A percentile compares a stretch with the other conserved stretches of the same genome.
phyloP scores from a whole-genome alignment of 2,888 invertebrate genomes.

The Drosophila paranaensis region DNA sequence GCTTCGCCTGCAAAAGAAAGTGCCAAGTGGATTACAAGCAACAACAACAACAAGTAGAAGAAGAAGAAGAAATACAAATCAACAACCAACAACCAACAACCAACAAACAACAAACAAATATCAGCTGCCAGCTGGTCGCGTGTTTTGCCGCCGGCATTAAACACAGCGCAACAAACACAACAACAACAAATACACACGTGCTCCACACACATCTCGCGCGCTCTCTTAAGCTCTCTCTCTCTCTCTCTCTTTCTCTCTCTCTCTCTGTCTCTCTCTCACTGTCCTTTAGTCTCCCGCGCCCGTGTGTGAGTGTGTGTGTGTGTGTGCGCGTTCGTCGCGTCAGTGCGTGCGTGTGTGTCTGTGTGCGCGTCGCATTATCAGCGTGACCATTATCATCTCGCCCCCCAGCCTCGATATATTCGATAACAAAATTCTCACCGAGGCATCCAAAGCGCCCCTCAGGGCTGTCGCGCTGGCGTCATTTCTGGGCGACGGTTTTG shows the following conservation, averaged over 20 bases:
- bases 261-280: neutral
- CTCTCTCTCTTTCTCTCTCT: neutral
- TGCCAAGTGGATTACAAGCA: conserved; percentile 47
- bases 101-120: conserved; percentile 24
- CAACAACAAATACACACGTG: conserved; percentile 65
- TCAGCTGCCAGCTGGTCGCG: conserved; percentile 53
- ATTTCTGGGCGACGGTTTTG: conserved; percentile 85
- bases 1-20: conserved; percentile 18
- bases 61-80: conserved; percentile 20
- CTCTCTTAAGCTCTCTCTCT: neutral
- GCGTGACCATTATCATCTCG: conserved; percentile 45
- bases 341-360: conserved; percentile 31
- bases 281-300: neutral
- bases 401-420: conserved; percentile 67
- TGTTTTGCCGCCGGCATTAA: conserved; percentile 69
- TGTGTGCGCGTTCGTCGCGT: conserved; percentile 2
- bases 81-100: conserved; percentile 17
- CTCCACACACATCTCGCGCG: conserved; percentile 33
- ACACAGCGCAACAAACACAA: conserved; percentile 9
- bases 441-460: conserved; percentile 85
- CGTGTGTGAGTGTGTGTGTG: conserved; percentile 12
- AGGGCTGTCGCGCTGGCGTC: conserved; percentile 86
- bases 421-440: conserved; percentile 85
- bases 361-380: conserved; percentile 31
- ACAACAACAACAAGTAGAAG: conserved; percentile 15